Conservation (phyloP, 1,140 invertebrate species). For the Alviniconcha marisindica region DNA sequence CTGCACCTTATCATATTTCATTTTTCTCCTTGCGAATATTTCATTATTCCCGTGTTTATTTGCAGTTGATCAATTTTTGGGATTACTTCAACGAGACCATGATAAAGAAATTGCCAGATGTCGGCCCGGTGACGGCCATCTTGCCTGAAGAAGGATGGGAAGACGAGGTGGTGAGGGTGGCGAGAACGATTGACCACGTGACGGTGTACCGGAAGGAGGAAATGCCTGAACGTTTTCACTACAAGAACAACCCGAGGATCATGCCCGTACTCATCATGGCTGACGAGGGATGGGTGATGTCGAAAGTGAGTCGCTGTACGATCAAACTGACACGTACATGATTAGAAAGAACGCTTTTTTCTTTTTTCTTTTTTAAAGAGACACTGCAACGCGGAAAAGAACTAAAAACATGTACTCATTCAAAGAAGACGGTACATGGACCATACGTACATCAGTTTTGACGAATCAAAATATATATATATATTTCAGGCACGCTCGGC, state of each 20-base stretch:
- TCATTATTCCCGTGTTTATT: too few relatives aligned
- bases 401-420: too few relatives aligned
- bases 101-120: constrained; percentile 27
- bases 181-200: constrained; percentile 37
- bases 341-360: too few relatives aligned
- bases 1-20: too few relatives aligned
- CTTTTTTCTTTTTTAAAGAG: too few relatives aligned
- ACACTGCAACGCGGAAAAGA: too few relatives aligned
- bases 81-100: constrained; percentile 26
- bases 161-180: constrained; percentile 26
- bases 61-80: constrained; percentile 46
- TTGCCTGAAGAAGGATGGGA: constrained; percentile 44
- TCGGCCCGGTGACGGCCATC: constrained; percentile 51
- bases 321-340: too few relatives aligned
- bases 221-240: constrained; percentile 70
- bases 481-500: too few relatives aligned
- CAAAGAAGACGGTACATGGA: too few relatives aligned
- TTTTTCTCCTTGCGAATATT: too few relatives aligned
- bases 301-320: constrained; percentile 4
- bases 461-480: too few relatives aligned
- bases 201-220: constrained; percentile 69
- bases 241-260: constrained; percentile 65
- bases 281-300: constrained; percentile 69
- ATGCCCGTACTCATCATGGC: constrained; percentile 68
- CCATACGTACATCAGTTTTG: too few relatives aligned